Base-by-base conservation (phyloP, 2,113 vertebrate species). In the Cepphus grylle region DNA sequence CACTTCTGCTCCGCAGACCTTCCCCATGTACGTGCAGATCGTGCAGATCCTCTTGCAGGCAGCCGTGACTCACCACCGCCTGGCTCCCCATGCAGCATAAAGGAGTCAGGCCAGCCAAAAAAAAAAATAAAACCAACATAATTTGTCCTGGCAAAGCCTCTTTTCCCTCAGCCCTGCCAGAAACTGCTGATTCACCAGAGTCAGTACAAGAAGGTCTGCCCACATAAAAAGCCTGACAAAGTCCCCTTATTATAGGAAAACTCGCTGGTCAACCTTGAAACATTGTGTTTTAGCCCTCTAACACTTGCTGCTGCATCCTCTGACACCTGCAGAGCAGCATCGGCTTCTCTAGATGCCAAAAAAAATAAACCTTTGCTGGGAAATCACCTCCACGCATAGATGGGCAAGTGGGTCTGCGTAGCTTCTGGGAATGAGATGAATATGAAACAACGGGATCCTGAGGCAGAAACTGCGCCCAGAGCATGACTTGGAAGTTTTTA, bases 151-250 rank as follows among this genome's bases (percentile, higher is more conserved):
- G 94, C 86, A 86, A 82, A 79, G 76, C 8, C 47, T 79, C 30
- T 29, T 72, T 88, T 86, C 92, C 88, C 34, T 92, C 71, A 91
- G 88, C 83, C 70, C 95, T 80, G 91, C 70, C 91, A 81, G 67
- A 97, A 96, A 72, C 83, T 96, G 95, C 96, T 88, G 77, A 98
- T 92, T 86, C 97, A 97, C 95, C 10, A 4, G 18, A 95, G 95
- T 18, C 96, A 27, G 55, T 74, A 97, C 86, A 96, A 77, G 87
- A 74, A 95, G 42, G 58, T 65, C 78, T 91, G 58, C 77, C 88
- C 94, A 95, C 95, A 90, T 94, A 42, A 96, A 92, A 96, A 86
- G 83, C 53, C 70, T 43, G 40, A 90, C 66, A 19, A 66, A 94
- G 95, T 73, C 50, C 45, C 50, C 30, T 94, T 94, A 95, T 94